Evolutionary conservation across 2,888 invertebrate genomes (phyloP), one percentile per base, ranked within the genome.

Genomic region (Harpalus rufipes): DNA sequence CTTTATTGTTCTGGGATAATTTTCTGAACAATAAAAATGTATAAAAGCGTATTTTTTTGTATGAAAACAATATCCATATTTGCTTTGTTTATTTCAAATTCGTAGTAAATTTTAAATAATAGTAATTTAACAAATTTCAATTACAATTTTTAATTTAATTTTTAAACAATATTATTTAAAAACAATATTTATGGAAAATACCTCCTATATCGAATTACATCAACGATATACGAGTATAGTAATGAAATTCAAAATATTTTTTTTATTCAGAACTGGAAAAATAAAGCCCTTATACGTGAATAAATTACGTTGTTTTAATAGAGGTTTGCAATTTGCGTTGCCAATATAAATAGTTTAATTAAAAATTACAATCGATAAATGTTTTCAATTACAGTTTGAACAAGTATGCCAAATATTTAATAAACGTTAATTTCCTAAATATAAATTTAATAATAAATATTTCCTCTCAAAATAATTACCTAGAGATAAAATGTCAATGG

Each of bases 361-460:
- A 18, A 74, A 74, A 74, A 74, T 68, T n/a, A 74, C 0, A 44
- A 74, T 74, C 72, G 44, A 18, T 74, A 44, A 44, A 74, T 44
- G 16, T 74, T 74, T 74, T 39, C 7, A n/a, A n/a, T 74, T 16
- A 44, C 39, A 32, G 8, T 68, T 39, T 44, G 44, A 41, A 44
- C 16, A 74, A 74, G 18, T 74, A 74, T 74, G 41, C 16, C 7
- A 44, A 79, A 79, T 39, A 79, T 79, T 32, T 56, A 59, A 61
- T 61, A 59, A 79, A 79, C 79, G 72, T n/a, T 79, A 25, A 58
- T 78, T 56, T 79, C 16, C 16, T 4, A 79, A 61, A 79, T 78
- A n/a, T 39, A 39, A 39, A 68, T 68, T 39, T n/a, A 39, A 68
- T 32, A 68, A 68, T 7, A 68, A 32, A 68, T 68, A 39, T 68